Percentiles rank a stretch among this genome's conserved stretches.
phyloP scores from a whole-genome alignment of 2,113 vertebrate genomes.

The Mus spicilegus region DNA sequence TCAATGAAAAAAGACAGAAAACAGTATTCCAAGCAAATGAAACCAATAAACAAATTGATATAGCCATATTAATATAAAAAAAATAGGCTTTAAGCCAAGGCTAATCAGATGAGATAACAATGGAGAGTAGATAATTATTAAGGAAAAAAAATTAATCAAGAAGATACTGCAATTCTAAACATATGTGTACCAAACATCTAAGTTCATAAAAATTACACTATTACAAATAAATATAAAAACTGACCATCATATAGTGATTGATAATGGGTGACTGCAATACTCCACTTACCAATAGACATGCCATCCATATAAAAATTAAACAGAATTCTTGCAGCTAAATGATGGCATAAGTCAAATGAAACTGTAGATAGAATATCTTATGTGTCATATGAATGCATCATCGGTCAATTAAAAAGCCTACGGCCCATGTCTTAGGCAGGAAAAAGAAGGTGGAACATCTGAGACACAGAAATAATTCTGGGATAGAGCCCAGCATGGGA shows the following conservation, averaged over 20 bases:
- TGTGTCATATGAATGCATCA: too few relatives aligned
- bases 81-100: not conserved
- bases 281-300: not conserved
- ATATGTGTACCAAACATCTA: not conserved
- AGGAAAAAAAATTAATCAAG: not conserved
- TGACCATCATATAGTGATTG: not conserved
- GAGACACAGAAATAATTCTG: too few relatives aligned
- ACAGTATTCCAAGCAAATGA: not conserved
- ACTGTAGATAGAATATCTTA: too few relatives aligned
- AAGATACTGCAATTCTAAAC: not conserved
- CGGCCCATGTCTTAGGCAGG: too few relatives aligned
- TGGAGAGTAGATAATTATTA: not conserved
- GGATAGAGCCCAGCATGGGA: too few relatives aligned
- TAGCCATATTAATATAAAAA: not conserved
- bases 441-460: too few relatives aligned
- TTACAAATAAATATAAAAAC: not conserved
- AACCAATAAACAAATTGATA: not conserved
- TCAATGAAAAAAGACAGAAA: not conserved
- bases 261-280: not conserved
- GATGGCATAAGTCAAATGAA: not conserved
- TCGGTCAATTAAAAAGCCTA: too few relatives aligned
- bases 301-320: not conserved
- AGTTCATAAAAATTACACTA: not conserved
- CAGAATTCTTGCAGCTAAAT: not conserved
- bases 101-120: not conserved